Conservation (phyloP, 2,888 invertebrate species). For the Meandrusa payeni region DNA sequence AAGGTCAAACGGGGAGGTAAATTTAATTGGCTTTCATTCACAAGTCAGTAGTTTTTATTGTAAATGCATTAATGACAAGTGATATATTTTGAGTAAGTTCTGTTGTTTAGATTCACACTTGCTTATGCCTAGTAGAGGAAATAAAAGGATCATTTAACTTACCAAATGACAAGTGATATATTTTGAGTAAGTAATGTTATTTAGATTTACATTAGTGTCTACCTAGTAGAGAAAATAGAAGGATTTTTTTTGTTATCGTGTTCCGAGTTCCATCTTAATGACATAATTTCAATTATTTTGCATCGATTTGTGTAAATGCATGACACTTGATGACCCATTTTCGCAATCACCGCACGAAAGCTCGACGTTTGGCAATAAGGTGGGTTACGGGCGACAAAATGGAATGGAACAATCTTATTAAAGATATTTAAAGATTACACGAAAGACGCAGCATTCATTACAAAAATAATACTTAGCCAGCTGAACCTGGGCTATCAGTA, state of each 20-base stretch:
- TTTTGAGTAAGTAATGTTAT: too few relatives aligned
- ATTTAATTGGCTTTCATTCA: conserved; percentile 47
- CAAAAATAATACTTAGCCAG: conserved; percentile 30
- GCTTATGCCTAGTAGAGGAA: too few relatives aligned
- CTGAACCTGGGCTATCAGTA: too few relatives aligned
- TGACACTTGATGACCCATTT: conserved; percentile 71
- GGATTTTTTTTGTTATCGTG: too few relatives aligned
- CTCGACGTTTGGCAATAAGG: conserved; percentile 58
- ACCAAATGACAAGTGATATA: too few relatives aligned
- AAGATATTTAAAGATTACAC: conserved; percentile 48
- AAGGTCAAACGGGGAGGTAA: conserved; percentile 66
- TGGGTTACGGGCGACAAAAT: conserved; percentile 47
- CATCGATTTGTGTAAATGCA: conserved; percentile 62
- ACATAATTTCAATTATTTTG: conserved; percentile 43
- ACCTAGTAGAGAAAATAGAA: too few relatives aligned
- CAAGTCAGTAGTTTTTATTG: conserved; percentile 33
- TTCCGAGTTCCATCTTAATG: too few relatives aligned
- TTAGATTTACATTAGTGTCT: too few relatives aligned
- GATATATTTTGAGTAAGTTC: too few relatives aligned
- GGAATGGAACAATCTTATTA: conserved; percentile 47
- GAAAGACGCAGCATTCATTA: conserved; percentile 26
- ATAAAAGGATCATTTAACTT: too few relatives aligned
- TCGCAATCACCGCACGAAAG: conserved; percentile 62
- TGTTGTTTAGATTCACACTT: too few relatives aligned
- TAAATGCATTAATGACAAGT: too few relatives aligned